A percentile compares a stretch with the other conserved stretches of the same genome.
phyloP scores from a whole-genome alignment of 1,140 invertebrate species.

The Sinonovacula constricta region DNA sequence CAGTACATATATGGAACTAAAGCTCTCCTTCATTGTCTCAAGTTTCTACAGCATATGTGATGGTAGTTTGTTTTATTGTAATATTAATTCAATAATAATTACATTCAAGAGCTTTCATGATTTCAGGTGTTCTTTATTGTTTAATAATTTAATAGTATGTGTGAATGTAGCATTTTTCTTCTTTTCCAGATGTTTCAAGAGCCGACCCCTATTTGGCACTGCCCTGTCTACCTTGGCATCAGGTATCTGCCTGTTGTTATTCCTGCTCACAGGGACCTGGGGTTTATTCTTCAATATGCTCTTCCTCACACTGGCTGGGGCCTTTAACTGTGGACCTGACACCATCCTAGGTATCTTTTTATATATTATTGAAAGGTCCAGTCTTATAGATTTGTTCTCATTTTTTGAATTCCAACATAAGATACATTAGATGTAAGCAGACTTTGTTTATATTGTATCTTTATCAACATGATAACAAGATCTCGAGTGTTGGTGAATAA shows the following conservation, averaged over 20 bases:
- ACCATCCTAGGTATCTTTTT: slow-evolving; percentile 75
- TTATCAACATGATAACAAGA: background rate
- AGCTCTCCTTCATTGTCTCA: too few relatives aligned
- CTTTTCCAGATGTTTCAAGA: slow-evolving; percentile 77
- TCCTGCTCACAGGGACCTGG: slow-evolving; percentile 78
- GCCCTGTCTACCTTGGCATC: slow-evolving; percentile 77
- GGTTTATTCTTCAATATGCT: slow-evolving; percentile 78
- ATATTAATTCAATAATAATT: too few relatives aligned
- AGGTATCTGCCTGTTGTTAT: slow-evolving; percentile 76
- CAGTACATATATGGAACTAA: too few relatives aligned
- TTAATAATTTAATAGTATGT: too few relatives aligned
- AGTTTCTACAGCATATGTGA: too few relatives aligned
- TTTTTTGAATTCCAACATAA: background rate
- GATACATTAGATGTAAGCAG: background rate
- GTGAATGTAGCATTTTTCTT: too few relatives aligned
- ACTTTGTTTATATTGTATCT: background rate
- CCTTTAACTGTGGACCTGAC: slow-evolving; percentile 81
- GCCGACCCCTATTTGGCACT: slow-evolving; percentile 77
- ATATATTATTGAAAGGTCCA: background rate
- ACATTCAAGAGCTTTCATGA: too few relatives aligned
- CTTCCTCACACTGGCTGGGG: slow-evolving; percentile 80
- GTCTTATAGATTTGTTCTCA: background rate
- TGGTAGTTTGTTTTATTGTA: too few relatives aligned
- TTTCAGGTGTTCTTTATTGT: too few relatives aligned
- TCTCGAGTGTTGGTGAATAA: background rate